Base-by-base conservation (phyloP, 2,888 invertebrate species). In the Lasius fuliginosus region DNA sequence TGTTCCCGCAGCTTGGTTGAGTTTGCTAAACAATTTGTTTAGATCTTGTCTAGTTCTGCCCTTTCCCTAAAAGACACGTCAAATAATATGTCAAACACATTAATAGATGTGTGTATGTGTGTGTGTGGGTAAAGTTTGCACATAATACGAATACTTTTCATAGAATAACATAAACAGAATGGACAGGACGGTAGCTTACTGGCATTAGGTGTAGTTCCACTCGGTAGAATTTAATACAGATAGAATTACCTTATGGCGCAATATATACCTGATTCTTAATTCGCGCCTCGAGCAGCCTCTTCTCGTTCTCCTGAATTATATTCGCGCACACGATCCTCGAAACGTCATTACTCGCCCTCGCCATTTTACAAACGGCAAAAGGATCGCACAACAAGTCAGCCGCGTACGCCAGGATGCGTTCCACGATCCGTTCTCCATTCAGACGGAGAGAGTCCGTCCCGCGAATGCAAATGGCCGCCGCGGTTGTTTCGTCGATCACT, bases 11-110 rank as follows among this genome's bases (percentile, higher is more conserved):
- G 90, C 83, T 0, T 89, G 86, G 64, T 94, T 94, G 18, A 94
- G 88, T 68, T 90, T 91, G 11, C 71, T 83, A 71, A 94, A 92
- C 40, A 93, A 85, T 79, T 89, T 91, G 53, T 83, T 87, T n/a
- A 92, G 86, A 23, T 93, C 92, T 33, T 91, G 88, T 15, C 86
- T 85, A 49, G 73, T 88, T 67, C 89, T 89, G 11, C 74, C 58
- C 30, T 92, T 91, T 71, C 88, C 87, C 94, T 94, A 74, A 73
- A 88, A 83, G 9, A 75, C 9, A 33, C 1, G 27, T 33, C 30
- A 15, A 23, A 62, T 18, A 49, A 49, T 6, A 18, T 6, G 18
- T 49, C 5, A 53, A 53, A 8, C 8, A 33, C 18, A 33, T 62
- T 30, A 62, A 33, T 30, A 62, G 18, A 6, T 49, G 1, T 15